phyloP scores from a whole-genome alignment of 2,888 invertebrate species.

The Tetanocera ferruginea region DNA sequence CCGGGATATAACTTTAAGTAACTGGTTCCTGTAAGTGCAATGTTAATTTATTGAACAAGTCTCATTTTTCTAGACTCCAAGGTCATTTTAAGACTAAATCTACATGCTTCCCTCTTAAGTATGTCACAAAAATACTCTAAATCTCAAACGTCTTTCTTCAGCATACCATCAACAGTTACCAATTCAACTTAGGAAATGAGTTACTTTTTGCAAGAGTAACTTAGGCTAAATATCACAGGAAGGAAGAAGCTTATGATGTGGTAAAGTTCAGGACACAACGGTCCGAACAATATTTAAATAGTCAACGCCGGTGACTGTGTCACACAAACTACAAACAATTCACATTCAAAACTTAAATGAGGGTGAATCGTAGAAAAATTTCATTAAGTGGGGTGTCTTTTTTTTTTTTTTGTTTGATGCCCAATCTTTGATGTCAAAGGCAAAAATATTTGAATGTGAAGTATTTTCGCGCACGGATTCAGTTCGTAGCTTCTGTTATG shows the following conservation, averaged over 20 bases:
- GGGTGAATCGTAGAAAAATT: conserved; percentile 19
- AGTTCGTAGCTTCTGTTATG: background rate
- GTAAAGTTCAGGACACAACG: background rate
- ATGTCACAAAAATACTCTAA: background rate
- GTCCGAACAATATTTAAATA: background rate
- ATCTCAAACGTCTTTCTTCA: background rate
- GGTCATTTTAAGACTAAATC: no score
- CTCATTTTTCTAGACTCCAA: no score
- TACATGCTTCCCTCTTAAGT: background rate
- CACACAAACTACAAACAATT: background rate
- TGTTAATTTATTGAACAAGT: no score
- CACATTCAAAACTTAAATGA: conserved; percentile 4
- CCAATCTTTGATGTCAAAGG: conserved; percentile 9
- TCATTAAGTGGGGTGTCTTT: conserved; percentile 32
- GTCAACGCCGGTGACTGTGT: background rate
- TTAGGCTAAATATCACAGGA: background rate
- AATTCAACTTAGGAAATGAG: background rate
- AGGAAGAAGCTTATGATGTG: conserved; percentile 6
- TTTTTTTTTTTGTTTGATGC: background rate
- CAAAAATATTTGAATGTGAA: conserved; percentile 22
- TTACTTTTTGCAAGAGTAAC: background rate
- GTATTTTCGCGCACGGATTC: conserved; percentile 6
- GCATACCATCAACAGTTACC: background rate
- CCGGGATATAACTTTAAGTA: no score
- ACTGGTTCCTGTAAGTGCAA: no score